Evolutionary conservation across 1,140 invertebrate species (phyloP).

Genomic region (Vanessa tameamea): DNA sequence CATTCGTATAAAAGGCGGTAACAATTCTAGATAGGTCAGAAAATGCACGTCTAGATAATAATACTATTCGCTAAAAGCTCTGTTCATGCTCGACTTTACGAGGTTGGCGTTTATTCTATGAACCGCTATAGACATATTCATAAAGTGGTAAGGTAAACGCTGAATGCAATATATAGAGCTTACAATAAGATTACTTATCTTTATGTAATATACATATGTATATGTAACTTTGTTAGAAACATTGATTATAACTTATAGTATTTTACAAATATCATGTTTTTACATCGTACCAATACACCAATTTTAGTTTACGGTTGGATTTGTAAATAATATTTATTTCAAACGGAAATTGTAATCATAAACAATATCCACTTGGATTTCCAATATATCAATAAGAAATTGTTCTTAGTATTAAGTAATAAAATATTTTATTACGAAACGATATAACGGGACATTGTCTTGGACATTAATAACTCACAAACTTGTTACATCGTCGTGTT

Average conservation of each 20-base stretch:
- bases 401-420: background rate
- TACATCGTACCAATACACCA: no score
- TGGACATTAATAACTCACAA: background rate
- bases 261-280: no score
- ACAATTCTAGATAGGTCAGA: background rate
- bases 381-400: constrained; percentile 1
- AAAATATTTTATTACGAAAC: background rate
- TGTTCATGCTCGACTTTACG: constrained; percentile 22
- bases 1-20: no score
- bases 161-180: background rate
- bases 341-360: background rate
- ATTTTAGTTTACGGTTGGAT: background rate
- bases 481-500: background rate
- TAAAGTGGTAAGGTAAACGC: background rate
- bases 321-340: background rate
- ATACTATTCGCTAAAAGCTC: constrained; percentile 28
- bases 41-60: background rate
- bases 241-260: no score
- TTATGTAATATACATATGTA: background rate
- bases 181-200: background rate
- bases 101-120: constrained; percentile 9
- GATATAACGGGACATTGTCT: background rate
- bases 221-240: background rate
- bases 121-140: constrained; percentile 17
- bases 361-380: background rate